Evolutionary conservation across 2,888 invertebrate genomes (phyloP), one percentile per base, ranked within the genome.

Genomic region (Ectemnius continuus): DNA sequence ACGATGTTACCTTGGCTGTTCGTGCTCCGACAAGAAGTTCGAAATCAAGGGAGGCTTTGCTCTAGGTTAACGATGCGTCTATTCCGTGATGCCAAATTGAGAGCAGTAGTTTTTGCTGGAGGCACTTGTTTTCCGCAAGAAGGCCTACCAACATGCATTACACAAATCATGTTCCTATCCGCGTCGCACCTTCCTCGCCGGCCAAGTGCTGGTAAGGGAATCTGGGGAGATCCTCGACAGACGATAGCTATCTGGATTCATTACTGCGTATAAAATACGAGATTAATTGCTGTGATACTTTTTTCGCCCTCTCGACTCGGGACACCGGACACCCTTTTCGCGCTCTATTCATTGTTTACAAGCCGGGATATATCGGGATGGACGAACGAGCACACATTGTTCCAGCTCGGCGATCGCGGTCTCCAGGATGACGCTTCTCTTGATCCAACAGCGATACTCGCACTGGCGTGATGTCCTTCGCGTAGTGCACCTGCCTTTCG

Each of bases 261-360:
- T 87, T 85, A 85, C 77, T 61, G 76, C 63, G 79, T 77, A 83
- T 83, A 86, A 87, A 84, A 86, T 86, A 81, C 83, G 73, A 87
- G 85, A 87, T 87, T 86, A 86, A 87, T 85, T 87, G 76, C 78
- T 63, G 68, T 72, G 87, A 87, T 87, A 85, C 80, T 82, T 85
- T 78, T 74, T 73, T 71, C 57, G 58, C 63, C 56, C 70, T 66
- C 57, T 63, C 59, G 48, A 28, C 64, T 56, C 62, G 67, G 73
- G 69, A 69, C 70, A 64, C 58, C 70, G 73, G 72, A 73, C 73
- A 75, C 71, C 68, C 61, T 75, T 74, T 62, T 70, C 64, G 57
- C 28, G 59, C 23, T 66, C 73, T 76, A 72, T 70, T 67, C 71
- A 70, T 80, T 78, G 75, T 80, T 46, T 74, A 75, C 77, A 64